These are phyloP conservation scores for Chamaea fasciata DNA, from an alignment of 2,113 vertebrate species.

Conservation along the genomic window DNA sequence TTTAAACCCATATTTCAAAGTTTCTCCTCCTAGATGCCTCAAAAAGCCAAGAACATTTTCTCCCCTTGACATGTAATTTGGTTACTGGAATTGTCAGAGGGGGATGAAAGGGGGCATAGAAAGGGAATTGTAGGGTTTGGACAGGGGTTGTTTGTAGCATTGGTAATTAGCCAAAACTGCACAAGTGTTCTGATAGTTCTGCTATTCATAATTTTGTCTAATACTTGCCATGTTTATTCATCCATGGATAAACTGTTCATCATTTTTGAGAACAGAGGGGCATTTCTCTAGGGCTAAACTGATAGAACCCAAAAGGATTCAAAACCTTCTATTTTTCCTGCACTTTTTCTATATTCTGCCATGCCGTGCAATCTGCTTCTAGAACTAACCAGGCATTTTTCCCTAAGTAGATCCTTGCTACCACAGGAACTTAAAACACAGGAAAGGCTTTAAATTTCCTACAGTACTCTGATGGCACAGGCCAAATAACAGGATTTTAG, in stretches of 20 bases:
- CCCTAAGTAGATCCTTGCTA: neutral
- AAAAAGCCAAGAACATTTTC: conserved; percentile 35
- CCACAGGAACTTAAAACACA: neutral
- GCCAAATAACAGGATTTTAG: neutral
- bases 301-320: neutral
- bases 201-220: neutral
- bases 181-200: neutral
- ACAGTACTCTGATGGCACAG: neutral
- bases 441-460: neutral
- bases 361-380: neutral
- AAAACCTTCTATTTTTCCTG: fast-evolving
- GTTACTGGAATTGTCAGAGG: neutral
- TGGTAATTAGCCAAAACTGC: neutral
- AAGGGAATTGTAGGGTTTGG: neutral
- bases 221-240: neutral
- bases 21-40: neutral
- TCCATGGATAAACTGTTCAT: neutral
- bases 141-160: neutral
- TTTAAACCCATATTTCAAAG: neutral
- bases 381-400: neutral
- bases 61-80: neutral
- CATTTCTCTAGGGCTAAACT: neutral
- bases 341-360: neutral
- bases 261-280: neutral
- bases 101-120: neutral